Base-by-base conservation (phyloP, 2,797 vertebrate species). In the Trachops cirrhosus region DNA sequence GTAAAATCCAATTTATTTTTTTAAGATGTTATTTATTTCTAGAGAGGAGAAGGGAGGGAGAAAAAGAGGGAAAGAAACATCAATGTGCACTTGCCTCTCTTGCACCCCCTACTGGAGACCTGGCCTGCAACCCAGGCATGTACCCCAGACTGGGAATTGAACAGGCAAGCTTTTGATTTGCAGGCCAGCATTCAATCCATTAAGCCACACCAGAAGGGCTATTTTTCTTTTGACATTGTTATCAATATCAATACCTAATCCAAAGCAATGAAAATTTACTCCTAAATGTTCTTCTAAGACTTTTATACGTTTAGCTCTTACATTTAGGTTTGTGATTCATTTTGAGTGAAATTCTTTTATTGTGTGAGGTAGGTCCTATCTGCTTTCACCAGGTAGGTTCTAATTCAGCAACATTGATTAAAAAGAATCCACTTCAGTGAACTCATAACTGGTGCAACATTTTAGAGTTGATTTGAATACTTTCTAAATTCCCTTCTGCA, bases 1-100 rank as follows among this genome's bases (percentile, higher is more conserved):
- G 80, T 86, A 21, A 94, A 64, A n/a, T 96, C 32, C 29, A 89
- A 11, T 77, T 91, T 89, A 74, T 29, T 88, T 83, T 91, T 73
- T 70, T 26, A 59, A 59, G 54, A 57, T 57, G 54, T 57, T 59
- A 29, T 59, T 59, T 59, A 59, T 59, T 59, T 59, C 57, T 59
- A 29, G 24, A 59, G 24, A 59, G 24, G 54, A 26, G 57, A 59
- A 59, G 57, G 57, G 10, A 59, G 24, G 24, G 16, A 29, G 57
- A 54, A 21, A 24, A 2, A 59, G 57, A 59, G 22, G 54, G 22
- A 54, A 54, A 54, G 54, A 24, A 54, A 54, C 54, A 59, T 59
- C 24, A 59, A 29, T 59, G 57, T 59, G 24, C 4, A 9, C 24
- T 59, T 59, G 24, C 57, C 57, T 59, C 57, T 59, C 57, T 59